Conservation (phyloP, 1,140 invertebrate genomes). For the Bombus breviceps region DNA sequence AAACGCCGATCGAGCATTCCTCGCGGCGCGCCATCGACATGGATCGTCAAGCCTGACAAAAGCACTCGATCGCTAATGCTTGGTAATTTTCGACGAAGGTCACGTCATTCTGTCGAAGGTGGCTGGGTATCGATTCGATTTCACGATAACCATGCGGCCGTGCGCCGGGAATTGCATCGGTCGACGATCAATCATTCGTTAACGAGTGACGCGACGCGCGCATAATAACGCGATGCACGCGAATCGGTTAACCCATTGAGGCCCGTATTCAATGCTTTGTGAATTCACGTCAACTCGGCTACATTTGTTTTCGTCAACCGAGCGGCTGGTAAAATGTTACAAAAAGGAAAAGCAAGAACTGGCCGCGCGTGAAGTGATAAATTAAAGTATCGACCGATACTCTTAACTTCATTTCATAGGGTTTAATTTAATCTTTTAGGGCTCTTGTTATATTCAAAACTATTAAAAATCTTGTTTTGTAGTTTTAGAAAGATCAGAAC, state of each 20-base stretch:
- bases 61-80: slow-evolving; percentile 1
- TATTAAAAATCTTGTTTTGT: no score
- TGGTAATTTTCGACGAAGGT: slow-evolving; percentile 1
- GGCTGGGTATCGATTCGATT: not conserved
- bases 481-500: no score
- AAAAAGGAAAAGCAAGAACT: not conserved
- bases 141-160: not conserved
- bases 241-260: slow-evolving; percentile 12
- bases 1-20: not conserved
- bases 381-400: not conserved
- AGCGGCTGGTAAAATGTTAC: not conserved
- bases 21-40: not conserved
- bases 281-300: not conserved
- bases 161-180: slow-evolving; percentile 2
- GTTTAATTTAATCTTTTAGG: no score
- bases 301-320: not conserved
- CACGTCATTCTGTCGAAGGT: not conserved
- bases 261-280: not conserved
- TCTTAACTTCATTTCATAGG: no score
- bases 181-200: slow-evolving; percentile 29
- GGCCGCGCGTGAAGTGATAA: no score
- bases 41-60: slow-evolving; percentile 15
- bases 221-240: slow-evolving; percentile 14
- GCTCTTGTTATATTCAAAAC: no score
- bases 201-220: slow-evolving; percentile 17